phyloP scores from a whole-genome alignment of 2,113 vertebrate genomes.

The Thermophis baileyi region DNA sequence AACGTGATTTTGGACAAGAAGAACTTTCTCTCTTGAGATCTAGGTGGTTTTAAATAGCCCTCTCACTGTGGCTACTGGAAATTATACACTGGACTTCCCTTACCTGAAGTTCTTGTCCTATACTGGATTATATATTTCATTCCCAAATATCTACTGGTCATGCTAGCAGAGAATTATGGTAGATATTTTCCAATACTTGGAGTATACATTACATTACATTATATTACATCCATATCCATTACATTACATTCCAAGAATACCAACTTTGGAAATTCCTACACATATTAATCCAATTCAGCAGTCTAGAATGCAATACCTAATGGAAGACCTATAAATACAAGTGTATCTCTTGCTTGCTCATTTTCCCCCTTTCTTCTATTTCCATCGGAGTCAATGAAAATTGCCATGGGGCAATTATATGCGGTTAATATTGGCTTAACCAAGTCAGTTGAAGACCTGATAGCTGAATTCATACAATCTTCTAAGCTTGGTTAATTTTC shows the following conservation, averaged over 20 bases:
- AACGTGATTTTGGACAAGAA: not conserved
- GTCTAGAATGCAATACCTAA: not conserved
- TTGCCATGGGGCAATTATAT: not conserved
- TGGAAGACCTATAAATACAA: no score
- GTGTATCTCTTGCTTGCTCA: not conserved
- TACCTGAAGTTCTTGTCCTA: not conserved
- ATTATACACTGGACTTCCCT: not conserved
- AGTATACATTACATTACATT: not conserved
- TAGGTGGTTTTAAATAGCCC: not conserved
- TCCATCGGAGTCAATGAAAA: not conserved
- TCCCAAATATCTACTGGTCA: not conserved
- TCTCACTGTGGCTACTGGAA: not conserved
- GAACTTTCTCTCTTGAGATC: not conserved
- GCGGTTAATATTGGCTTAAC: not conserved
- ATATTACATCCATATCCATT: not conserved
- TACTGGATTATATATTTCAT: not conserved
- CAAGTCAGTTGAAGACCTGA: not conserved
- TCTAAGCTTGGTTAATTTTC: not conserved
- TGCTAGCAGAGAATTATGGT: not conserved
- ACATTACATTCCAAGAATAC: not conserved
- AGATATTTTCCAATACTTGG: not conserved
- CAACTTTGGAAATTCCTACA: not conserved
- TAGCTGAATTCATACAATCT: not conserved
- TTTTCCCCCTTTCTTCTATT: not conserved
- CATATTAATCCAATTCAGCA: not conserved